phyloP scores from a whole-genome alignment of 2,113 vertebrate species.

The Gymnogyps californianus region DNA sequence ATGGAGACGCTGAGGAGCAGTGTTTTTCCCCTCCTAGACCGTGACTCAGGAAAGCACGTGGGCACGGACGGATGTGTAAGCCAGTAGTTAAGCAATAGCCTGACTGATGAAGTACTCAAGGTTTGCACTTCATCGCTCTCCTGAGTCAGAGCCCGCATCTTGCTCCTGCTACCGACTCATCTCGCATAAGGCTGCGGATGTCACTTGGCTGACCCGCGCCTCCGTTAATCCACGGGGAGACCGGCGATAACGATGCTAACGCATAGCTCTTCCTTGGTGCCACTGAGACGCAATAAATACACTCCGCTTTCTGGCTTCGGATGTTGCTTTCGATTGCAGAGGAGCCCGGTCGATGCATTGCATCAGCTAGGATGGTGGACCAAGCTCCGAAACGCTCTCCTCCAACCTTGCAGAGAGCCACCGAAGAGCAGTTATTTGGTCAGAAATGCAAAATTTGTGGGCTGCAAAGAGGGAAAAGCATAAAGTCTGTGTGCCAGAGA shows the following conservation, averaged over 20 bases:
- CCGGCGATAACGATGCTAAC: accelerated
- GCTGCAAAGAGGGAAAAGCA: neutral
- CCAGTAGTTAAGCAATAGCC: neutral
- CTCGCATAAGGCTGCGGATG: neutral
- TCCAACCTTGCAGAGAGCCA: neutral
- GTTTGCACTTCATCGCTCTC: neutral
- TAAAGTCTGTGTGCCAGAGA: accelerated
- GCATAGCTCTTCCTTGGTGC: neutral
- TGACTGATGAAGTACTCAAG: neutral
- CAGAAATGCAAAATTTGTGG: neutral
- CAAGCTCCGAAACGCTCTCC: neutral
- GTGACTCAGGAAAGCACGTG: slow-evolving; percentile 6
- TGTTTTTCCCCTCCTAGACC: neutral
- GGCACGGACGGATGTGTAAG: neutral
- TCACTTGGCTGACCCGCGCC: neutral
- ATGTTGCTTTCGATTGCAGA: neutral
- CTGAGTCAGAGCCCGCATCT: neutral
- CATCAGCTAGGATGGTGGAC: accelerated
- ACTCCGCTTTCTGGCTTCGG: accelerated
- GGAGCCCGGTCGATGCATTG: neutral
- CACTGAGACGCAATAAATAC: neutral
- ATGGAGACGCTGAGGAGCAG: neutral
- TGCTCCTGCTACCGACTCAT: neutral
- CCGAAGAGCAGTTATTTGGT: accelerated
- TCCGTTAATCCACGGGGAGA: neutral